A percentile compares a stretch with the other conserved stretches of the same genome.
Conservation (phyloP, 2,797 vertebrate genomes). For the Vireo griseus region DNA sequence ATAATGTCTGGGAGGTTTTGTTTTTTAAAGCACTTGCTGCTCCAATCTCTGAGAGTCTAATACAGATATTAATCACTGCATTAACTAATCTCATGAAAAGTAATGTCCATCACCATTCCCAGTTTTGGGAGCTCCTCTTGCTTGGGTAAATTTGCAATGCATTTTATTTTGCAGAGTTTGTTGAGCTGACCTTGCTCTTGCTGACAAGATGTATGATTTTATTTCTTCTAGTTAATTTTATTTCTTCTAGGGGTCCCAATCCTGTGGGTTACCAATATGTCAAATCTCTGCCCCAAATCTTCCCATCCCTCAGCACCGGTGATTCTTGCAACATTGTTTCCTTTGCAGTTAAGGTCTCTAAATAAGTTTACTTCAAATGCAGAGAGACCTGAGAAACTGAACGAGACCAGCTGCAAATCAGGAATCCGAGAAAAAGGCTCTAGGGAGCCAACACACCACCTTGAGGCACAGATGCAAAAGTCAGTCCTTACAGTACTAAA, state of each 20-base stretch:
- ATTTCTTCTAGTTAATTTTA: not conserved
- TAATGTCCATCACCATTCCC: not conserved
- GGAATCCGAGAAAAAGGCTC: not conserved
- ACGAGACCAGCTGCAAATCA: not conserved
- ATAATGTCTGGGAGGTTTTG: not conserved
- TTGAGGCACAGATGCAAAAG: not conserved
- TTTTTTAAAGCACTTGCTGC: not conserved
- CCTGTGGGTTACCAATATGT: fast-evolving
- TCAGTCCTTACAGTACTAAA: not conserved
- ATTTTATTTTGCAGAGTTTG: not conserved
- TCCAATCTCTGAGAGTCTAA: not conserved
- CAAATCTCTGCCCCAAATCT: not conserved
- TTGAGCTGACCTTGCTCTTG: not conserved
- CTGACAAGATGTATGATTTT: not conserved
- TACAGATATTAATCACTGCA: not conserved
- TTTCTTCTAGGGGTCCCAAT: not conserved
- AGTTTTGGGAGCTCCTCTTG: not conserved
- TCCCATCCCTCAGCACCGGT: not conserved
- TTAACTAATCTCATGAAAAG: not conserved
- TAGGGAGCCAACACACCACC: not conserved
- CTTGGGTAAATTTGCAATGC: not conserved
- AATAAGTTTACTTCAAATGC: not conserved
- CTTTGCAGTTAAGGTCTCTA: not conserved
- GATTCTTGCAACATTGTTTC: not conserved
- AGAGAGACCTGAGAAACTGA: not conserved